A percentile compares a stretch with the other conserved stretches of the same genome.
phyloP scores from a whole-genome alignment of 2,888 invertebrate species.

The Acleris cristana region DNA sequence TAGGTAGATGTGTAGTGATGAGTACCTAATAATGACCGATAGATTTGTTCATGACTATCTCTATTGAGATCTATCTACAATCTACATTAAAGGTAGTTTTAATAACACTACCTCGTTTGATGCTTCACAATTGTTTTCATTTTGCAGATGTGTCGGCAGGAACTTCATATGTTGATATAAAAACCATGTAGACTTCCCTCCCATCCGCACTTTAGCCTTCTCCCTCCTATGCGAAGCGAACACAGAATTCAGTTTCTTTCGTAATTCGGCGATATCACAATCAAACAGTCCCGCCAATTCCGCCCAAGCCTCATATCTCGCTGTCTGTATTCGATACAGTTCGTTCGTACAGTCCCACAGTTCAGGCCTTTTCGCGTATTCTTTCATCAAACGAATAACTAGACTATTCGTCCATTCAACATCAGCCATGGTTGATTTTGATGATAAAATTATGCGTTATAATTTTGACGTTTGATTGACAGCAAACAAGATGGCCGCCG shows the following conservation, averaged over 20 bases:
- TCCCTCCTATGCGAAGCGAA: constrained; percentile 74
- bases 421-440: constrained; percentile 51
- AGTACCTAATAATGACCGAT: too few species aligned
- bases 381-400: constrained; percentile 59
- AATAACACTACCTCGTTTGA: constrained; percentile 19
- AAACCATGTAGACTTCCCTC: constrained; percentile 67
- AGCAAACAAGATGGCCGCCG: constrained; percentile 6
- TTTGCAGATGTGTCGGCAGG: constrained; percentile 60
- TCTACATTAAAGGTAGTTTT: too few species aligned
- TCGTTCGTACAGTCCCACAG: constrained; percentile 65
- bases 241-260: constrained; percentile 73
- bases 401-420: constrained; percentile 66
- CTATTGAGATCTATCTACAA: too few species aligned
- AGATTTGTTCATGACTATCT: too few species aligned
- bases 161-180: constrained; percentile 67
- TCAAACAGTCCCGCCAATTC: constrained; percentile 62
- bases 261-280: constrained; percentile 65
- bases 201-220: constrained; percentile 63
- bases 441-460: neutral
- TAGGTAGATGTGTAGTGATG: too few species aligned
- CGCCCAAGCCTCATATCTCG: constrained; percentile 69
- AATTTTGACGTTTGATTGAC: constrained; percentile 31
- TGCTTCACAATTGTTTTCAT: constrained; percentile 29
- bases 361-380: constrained; percentile 59
- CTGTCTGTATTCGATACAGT: constrained; percentile 58